Conservation (phyloP, 2,113 vertebrate genomes). For the Seriola rivoliana region DNA sequence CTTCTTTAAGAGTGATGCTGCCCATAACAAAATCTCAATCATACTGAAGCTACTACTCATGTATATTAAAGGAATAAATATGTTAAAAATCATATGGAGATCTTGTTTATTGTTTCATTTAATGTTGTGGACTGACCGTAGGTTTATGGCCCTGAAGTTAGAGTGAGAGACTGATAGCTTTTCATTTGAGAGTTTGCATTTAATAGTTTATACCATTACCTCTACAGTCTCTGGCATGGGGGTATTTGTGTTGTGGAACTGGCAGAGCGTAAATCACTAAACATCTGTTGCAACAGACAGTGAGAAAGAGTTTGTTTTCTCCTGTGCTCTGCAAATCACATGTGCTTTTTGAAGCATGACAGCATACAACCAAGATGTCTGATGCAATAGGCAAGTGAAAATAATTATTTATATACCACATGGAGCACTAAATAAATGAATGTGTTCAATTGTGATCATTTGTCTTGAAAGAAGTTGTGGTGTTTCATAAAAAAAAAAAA, state of each 20-base stretch:
- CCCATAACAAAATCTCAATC: background rate
- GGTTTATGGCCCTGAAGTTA: background rate
- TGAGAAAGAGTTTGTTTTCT: constrained; percentile 7
- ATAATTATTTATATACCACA: constrained; percentile 1
- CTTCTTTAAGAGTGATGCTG: background rate
- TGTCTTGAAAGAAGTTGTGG: background rate
- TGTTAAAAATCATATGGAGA: background rate
- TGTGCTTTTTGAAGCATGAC: constrained; percentile 26
- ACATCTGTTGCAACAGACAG: constrained; percentile 61
- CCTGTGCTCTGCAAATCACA: constrained; percentile 30
- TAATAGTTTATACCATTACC: background rate
- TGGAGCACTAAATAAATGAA: background rate
- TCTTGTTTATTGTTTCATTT: background rate
- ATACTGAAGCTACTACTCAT: background rate
- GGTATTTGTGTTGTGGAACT: constrained; percentile 15
- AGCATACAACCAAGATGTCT: constrained; percentile 9
- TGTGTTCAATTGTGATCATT: background rate
- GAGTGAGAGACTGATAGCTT: background rate
- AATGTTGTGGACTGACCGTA: background rate
- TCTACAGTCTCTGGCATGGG: background rate
- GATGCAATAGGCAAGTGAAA: constrained; percentile 10
- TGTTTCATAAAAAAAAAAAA: background rate
- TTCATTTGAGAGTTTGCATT: background rate
- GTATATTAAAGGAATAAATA: background rate
- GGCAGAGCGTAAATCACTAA: constrained; percentile 44